Evolutionary conservation across 2,888 invertebrate genomes (phyloP), one percentile per base, ranked within the genome.

Genomic region (Poecilus cupreus): DNA sequence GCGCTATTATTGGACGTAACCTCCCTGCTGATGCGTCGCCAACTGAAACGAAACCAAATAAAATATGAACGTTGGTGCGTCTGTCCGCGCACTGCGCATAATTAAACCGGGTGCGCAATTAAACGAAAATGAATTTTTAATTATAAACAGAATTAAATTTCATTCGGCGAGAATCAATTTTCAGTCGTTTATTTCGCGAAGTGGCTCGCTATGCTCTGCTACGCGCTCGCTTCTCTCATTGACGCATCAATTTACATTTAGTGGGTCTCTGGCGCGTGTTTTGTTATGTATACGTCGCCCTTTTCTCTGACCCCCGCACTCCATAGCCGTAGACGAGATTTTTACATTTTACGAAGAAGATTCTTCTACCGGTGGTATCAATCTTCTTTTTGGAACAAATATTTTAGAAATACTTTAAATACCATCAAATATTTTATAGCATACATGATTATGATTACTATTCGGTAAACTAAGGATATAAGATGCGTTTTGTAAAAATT

Each of bases 131-230:
- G 76, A 76, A 76, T 76, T 76, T 76, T 57, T 76, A 76, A 76
- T 51, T 76, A 57, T 76, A 76, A 26, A 76, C 76, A 76, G 57
- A 76, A 76, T 76, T 54, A 54, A 76, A 76, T 76, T 76, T 76
- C 57, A 76, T 54, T 54, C 72, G 49, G 60, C 37, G 64, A 72
- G 43, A 75, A 76, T 57, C 76, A 76, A 54, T 76, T 76, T 46
- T 22, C 72, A 72, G 20, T 68, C 32, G 64, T 51, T 60, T 60
- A 24, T 26, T 60, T 16, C 18, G 13, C 22, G 16, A 46, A 72
- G 13, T n/a, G 46, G 72, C 43, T 8, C 16, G 13, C 13, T 60
- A 18, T 16, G 37, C 24, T 72, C 24, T 16, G 72, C 11, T 72
- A n/a, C 5, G 26, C 26, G 26, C 5, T 26, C 32, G 32, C 32